phyloP scores from a whole-genome alignment of 2,113 vertebrate genomes.

The Nyctereutes procyonoides region DNA sequence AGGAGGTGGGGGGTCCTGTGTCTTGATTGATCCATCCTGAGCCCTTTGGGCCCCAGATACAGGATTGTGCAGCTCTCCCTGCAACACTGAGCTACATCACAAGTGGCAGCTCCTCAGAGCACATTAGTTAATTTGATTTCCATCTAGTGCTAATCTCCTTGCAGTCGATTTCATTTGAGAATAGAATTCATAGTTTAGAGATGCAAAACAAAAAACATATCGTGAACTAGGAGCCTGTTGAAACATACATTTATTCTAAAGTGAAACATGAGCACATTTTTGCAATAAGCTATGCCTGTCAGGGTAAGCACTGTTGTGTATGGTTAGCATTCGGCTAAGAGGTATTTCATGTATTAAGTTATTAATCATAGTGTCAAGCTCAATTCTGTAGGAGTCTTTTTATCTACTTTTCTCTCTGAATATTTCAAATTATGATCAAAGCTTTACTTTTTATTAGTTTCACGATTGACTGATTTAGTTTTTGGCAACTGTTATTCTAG shows the following conservation, averaged over 20 bases:
- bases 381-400: slow-evolving; percentile 70
- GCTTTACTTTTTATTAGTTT: slow-evolving; percentile 72
- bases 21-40: neutral
- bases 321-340: slow-evolving; percentile 72
- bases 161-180: neutral
- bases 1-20: neutral
- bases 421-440: slow-evolving; percentile 74
- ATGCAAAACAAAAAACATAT: slow-evolving; percentile 19
- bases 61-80: too few species aligned
- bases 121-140: neutral
- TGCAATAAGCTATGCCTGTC: slow-evolving; percentile 49
- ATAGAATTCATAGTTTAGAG: slow-evolving; percentile 13
- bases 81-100: neutral
- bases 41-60: too few species aligned
- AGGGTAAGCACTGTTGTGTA: slow-evolving; percentile 8
- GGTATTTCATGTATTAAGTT: slow-evolving; percentile 34
- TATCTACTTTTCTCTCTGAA: slow-evolving; percentile 70
- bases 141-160: neutral
- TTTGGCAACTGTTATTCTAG: slow-evolving; percentile 69
- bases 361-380: slow-evolving; percentile 75
- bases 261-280: slow-evolving; percentile 37
- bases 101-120: neutral
- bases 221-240: slow-evolving; percentile 18
- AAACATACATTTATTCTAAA: neutral
- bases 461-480: slow-evolving; percentile 79